Percentiles rank a stretch among this genome's conserved stretches.
phyloP scores from a whole-genome alignment of 2,797 vertebrate species.

The Lacerta viridis region DNA sequence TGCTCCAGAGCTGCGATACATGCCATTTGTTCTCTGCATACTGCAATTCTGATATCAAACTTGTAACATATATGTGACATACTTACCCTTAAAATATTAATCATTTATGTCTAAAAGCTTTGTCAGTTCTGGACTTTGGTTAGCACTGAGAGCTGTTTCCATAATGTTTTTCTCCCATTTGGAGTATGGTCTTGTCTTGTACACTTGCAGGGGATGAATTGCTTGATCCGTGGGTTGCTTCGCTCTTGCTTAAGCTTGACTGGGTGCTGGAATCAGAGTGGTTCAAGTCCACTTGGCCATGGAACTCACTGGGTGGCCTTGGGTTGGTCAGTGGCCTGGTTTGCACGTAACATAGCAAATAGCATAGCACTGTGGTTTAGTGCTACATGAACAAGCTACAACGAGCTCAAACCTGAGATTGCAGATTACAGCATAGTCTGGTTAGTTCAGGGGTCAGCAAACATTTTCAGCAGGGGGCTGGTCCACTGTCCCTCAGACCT shows the following conservation, averaged over 20 bases:
- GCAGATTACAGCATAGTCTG: no score
- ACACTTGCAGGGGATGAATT: neutral
- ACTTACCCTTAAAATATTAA: neutral
- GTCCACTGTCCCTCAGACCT: no score
- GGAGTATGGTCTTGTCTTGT: neutral
- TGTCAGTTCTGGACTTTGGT: neutral
- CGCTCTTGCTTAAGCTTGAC: neutral
- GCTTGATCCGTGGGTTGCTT: slow-evolving; percentile 11
- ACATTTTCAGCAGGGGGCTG: no score
- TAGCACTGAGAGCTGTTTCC: neutral
- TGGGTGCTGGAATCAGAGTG: neutral
- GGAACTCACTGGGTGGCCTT: no score
- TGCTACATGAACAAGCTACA: no score
- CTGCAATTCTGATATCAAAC: slow-evolving; percentile 8
- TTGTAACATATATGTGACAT: slow-evolving; percentile 22
- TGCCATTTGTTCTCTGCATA: neutral
- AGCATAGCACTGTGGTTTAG: no score
- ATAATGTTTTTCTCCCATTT: neutral
- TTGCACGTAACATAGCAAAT: neutral
- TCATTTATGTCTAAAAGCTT: neutral
- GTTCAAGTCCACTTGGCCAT: neutral
- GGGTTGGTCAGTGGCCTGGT: neutral
- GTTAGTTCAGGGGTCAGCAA: no score
- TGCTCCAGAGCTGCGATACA: slow-evolving; percentile 43
- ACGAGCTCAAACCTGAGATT: no score